Percentiles rank a stretch among this genome's conserved stretches.
Evolutionary conservation across 2,888 invertebrate genomes (phyloP).

Genomic region (Nomada flava): DNA sequence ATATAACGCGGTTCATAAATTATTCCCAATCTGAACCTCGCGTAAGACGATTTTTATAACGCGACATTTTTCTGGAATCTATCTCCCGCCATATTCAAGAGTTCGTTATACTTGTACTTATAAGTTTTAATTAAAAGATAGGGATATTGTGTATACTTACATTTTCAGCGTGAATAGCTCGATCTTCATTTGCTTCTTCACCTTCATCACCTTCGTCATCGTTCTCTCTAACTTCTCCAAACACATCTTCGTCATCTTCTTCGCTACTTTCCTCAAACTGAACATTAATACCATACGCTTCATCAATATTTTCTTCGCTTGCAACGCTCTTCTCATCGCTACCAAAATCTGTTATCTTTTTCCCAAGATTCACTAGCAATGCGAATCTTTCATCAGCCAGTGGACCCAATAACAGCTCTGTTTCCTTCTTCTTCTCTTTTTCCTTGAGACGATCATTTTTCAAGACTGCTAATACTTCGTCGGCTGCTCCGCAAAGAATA

Average conservation of each 20-base stretch:
- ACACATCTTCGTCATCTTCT: constrained; percentile 98
- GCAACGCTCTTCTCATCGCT: constrained; percentile 84
- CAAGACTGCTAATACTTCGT: constrained; percentile 97
- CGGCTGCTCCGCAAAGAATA: constrained; percentile 99
- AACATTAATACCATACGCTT: constrained; percentile 99
- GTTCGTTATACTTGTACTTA: background rate
- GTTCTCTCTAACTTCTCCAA: constrained; percentile 94
- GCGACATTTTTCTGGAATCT: no score
- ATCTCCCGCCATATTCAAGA: background rate
- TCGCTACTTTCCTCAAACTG: constrained; percentile 99
- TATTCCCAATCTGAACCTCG: no score
- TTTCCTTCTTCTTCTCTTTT: constrained; percentile 95
- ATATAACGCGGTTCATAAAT: no score
- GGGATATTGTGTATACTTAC: constrained; percentile 64
- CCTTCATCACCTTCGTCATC: constrained; percentile 92
- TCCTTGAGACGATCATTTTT: constrained; percentile 98
- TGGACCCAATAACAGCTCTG: constrained; percentile 93
- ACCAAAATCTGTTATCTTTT: constrained; percentile 99
- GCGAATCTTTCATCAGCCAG: constrained; percentile 97
- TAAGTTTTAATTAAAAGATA: background rate
- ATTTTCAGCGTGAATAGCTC: constrained; percentile 89
- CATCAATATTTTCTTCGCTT: constrained; percentile 95
- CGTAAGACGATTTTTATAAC: no score
- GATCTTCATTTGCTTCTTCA: constrained; percentile 90
- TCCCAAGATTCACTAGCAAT: constrained; percentile 97